A percentile compares a stretch with the other conserved stretches of the same genome.
Conservation (phyloP, 2,113 vertebrate genomes). For the Phrynocephalus versicolor region DNA sequence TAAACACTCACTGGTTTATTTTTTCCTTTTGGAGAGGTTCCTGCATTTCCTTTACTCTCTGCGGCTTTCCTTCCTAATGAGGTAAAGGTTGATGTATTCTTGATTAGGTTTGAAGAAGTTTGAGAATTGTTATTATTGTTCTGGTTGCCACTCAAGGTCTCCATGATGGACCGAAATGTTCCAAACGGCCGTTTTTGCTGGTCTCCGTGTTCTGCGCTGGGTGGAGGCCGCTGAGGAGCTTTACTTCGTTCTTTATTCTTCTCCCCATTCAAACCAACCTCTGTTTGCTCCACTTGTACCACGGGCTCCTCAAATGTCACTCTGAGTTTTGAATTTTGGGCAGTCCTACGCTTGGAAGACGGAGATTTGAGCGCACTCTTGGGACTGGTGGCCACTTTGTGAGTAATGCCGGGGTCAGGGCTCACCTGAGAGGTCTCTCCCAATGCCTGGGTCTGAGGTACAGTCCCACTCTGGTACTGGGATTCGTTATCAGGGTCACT, state of each 20-base stretch:
- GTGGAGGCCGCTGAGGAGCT: constrained; percentile 57
- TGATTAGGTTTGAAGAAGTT: constrained; percentile 65
- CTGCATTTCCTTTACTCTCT: constrained; percentile 79
- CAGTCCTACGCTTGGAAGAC: constrained; percentile 91
- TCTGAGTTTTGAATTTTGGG: constrained; percentile 93
- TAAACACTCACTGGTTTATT: constrained; percentile 83
- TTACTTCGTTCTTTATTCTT: constrained; percentile 81
- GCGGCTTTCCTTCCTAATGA: constrained; percentile 83
- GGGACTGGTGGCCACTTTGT: constrained; percentile 90
- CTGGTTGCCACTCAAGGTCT: constrained; percentile 91
- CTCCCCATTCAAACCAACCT: constrained; percentile 76
- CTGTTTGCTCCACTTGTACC: constrained; percentile 84
- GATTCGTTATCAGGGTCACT: constrained; percentile 82
- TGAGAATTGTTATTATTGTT: constrained; percentile 90
- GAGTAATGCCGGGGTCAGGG: constrained; percentile 67
- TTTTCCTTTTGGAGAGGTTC: constrained; percentile 81
- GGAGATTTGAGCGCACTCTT: constrained; percentile 98
- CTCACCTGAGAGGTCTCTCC: constrained; percentile 63
- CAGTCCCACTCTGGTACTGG: constrained; percentile 52
- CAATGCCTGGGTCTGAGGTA: constrained; percentile 62
- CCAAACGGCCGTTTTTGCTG: constrained; percentile 88
- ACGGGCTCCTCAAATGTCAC: constrained; percentile 97
- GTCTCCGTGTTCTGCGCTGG: constrained; percentile 64
- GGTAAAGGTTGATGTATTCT: constrained; percentile 78
- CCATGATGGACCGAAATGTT: constrained; percentile 95